phyloP scores from a whole-genome alignment of 2,113 vertebrate species.

The Thymallus thymallus region DNA sequence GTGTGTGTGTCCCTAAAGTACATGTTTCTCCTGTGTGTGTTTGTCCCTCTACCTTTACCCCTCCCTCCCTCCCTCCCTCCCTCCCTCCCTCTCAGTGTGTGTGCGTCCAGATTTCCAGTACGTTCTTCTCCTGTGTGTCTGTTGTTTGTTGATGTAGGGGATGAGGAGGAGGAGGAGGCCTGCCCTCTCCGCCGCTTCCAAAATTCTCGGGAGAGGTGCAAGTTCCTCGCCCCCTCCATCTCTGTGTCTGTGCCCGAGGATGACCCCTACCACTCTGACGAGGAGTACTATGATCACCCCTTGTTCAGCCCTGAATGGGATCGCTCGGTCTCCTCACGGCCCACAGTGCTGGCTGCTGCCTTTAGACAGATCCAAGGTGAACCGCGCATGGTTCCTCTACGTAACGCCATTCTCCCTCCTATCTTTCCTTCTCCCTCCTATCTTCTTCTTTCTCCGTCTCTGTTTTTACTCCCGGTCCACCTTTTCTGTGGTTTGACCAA shows the following conservation, averaged over 20 bases:
- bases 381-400: conserved; percentile 86
- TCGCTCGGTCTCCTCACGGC: conserved; percentile 78
- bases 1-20: conserved; percentile 44
- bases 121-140: conserved; percentile 86
- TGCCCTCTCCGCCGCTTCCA: conserved; percentile 83
- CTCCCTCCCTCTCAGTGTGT: conserved; percentile 42
- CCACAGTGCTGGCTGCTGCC: conserved; percentile 83
- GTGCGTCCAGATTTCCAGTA: conserved; percentile 80
- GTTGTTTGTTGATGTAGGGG: conserved; percentile 94
- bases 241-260: conserved; percentile 91
- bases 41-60: conserved; percentile 55
- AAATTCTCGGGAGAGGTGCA: conserved; percentile 82
- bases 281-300: conserved; percentile 94
- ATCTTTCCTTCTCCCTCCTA: conserved; percentile 19
- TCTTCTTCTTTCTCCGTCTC: background rate
- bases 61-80: conserved; percentile 19
- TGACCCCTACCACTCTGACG: conserved; percentile 88
- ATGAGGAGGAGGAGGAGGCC: conserved; percentile 89
- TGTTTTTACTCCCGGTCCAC: conserved; percentile 13
- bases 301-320: conserved; percentile 93
- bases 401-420: conserved; percentile 41
- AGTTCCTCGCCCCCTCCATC: conserved; percentile 89
- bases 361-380: conserved; percentile 93
- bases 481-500: conserved; percentile 62
- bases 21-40: too few species aligned